These are phyloP conservation scores for Drosophila kanekoi DNA, from an alignment of 2,888 invertebrate species.

Conservation along the genomic window DNA sequence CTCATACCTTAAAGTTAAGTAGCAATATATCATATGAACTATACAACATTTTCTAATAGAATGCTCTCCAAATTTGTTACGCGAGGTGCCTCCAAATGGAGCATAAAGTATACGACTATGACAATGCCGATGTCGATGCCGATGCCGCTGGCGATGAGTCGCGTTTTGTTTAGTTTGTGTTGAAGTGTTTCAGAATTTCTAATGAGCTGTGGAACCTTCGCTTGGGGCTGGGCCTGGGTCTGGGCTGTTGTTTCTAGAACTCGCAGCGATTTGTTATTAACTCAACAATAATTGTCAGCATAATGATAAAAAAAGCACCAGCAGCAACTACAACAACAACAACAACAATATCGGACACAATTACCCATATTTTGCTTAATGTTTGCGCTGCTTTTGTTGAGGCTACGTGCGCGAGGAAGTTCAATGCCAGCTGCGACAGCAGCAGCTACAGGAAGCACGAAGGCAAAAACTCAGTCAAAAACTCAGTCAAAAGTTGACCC, in stretches of 20 bases:
- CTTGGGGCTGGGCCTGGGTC: background rate
- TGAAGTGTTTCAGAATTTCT: constrained; percentile 64
- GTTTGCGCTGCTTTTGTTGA: constrained; percentile 33
- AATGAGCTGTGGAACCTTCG: constrained; percentile 74
- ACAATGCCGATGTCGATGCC: constrained; percentile 34
- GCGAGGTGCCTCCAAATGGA: constrained; percentile 67
- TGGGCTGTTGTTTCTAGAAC: constrained; percentile 65
- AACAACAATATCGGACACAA: constrained; percentile 60
- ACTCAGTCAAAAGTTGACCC: constrained; percentile 21
- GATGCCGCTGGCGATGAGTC: constrained; percentile 5
- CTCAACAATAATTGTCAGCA: constrained; percentile 56
- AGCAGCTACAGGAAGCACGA: constrained; percentile 62
- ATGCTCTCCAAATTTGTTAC: constrained; percentile 41
- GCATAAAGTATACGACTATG: constrained; percentile 56
- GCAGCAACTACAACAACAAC: constrained; percentile 22
- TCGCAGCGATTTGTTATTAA: constrained; percentile 50
- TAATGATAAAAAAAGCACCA: constrained; percentile 48
- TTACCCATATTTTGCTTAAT: constrained; percentile 70
- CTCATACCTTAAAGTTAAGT: background rate
- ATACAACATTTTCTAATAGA: constrained; percentile 1
- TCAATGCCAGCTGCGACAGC: constrained; percentile 60
- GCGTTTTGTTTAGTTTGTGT: constrained; percentile 25
- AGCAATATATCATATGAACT: constrained; percentile 9
- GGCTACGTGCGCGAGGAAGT: constrained; percentile 48
- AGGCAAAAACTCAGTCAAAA: constrained; percentile 5